Percentiles rank a stretch among this genome's conserved stretches.
Evolutionary conservation across 1,140 invertebrate genomes (phyloP).

Genomic region (Drosophila lowei): DNA sequence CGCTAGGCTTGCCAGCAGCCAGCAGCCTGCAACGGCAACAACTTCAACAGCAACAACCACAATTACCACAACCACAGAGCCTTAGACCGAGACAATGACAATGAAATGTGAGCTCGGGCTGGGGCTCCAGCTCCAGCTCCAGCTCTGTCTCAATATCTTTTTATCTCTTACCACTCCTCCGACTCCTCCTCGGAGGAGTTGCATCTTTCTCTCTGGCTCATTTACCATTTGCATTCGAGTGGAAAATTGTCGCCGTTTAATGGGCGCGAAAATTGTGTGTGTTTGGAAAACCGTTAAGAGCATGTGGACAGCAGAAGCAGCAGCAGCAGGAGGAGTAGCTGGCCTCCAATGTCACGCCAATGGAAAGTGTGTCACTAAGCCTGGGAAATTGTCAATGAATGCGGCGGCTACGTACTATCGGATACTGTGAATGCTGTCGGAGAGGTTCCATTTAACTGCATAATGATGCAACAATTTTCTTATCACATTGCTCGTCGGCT

Average conservation of each 20-base stretch:
- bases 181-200: neutral
- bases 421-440: conserved; percentile 18
- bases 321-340: too few relatives aligned
- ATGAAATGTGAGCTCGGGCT: conserved; percentile 74
- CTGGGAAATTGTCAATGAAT: conserved; percentile 75
- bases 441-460: conserved; percentile 31
- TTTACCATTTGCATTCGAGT: conserved; percentile 64
- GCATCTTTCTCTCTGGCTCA: conserved; percentile 30
- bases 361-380: conserved; percentile 75
- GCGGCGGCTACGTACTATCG: conserved; percentile 1
- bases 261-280: conserved; percentile 62
- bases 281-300: conserved; percentile 62
- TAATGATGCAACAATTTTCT: conserved; percentile 80
- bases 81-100: conserved; percentile 54
- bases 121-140: too few relatives aligned
- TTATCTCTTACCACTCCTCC: conserved; percentile 8
- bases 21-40: neutral
- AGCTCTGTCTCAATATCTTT: conserved; percentile 37
- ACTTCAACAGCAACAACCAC: neutral
- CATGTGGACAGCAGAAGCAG: conserved; percentile 51
- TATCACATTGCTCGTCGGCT: conserved; percentile 55
- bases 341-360: conserved; percentile 7
- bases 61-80: conserved; percentile 36
- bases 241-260: conserved; percentile 73
- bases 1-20: conserved; percentile 22